Evolutionary conservation across 2,888 invertebrate genomes (phyloP), one percentile per base, ranked within the genome.

Genomic region (Bellardia pandia): DNA sequence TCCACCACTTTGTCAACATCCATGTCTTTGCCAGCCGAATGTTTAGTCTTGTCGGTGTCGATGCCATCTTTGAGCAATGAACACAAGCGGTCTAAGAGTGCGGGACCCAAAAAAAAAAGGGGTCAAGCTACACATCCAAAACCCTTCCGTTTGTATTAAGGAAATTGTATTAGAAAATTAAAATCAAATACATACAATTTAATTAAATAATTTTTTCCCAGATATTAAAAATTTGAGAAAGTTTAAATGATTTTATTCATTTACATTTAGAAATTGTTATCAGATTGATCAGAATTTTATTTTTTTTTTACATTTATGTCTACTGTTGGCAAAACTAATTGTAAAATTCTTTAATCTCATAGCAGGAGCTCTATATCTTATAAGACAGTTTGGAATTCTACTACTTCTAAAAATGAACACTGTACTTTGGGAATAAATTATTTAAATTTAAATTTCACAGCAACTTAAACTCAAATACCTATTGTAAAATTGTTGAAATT

Each of bases 21-120:
- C 83, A 93, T 94, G 93, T 94, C 94, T 75, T 90, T 94, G 89
- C 94, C 94, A 77, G 93, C 94, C 53, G 94, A 94, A 88, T 94
- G 94, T 87, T 91, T 94, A 72, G 94, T 94, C n/a, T 86, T 94
- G 42, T 94, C 94, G 13, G 93, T 94, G 4, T 93, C 94, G 48
- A 93, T 93, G 91, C 94, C 94, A 78, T 93, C 93, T n/a, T 89
- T 93, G n/a, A 93, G 91, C 88, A 90, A 91, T 68, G 92, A 92
- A 64, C 90, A 89, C 56, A 92, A 91, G 86, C 90, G 93, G 64
- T 93, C 93, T 9, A 93, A 93, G 86, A 93, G 93, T 86, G 93
- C 93, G 16, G 92, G 93, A 72, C 90, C 92, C 78, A 93, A 93
- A 89, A 92, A 90, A 89, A 92, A 90, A 89, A 90, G 90, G 42